Conservation (phyloP, 2,797 vertebrate genomes). For the Rhinatrema bivittatum region DNA sequence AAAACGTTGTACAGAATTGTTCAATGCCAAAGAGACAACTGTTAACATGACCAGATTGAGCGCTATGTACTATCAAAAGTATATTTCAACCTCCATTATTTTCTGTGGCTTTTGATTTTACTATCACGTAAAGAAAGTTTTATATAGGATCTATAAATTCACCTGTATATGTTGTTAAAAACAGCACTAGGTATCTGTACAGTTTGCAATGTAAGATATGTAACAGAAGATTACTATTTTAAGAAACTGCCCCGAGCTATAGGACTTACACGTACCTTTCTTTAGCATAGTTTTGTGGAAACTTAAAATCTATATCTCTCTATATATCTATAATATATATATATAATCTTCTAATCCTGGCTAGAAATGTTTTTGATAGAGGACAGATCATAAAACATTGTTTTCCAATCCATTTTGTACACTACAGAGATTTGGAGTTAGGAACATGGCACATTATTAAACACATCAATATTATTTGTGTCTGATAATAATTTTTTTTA, state of each 20-base stretch:
- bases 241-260: slow-evolving; percentile 44
- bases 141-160: slow-evolving; percentile 55
- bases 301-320: slow-evolving; percentile 34
- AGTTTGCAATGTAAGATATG: slow-evolving; percentile 69
- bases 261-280: slow-evolving; percentile 46
- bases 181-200: slow-evolving; percentile 63
- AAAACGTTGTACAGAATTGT: slow-evolving; percentile 58
- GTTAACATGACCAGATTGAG: slow-evolving; percentile 49
- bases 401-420: slow-evolving; percentile 28
- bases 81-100: slow-evolving; percentile 52
- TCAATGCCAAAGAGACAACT: slow-evolving; percentile 75
- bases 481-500: slow-evolving; percentile 49
- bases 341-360: slow-evolving; percentile 51
- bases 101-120: slow-evolving; percentile 65
- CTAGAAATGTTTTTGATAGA: slow-evolving; percentile 52
- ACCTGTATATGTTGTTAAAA: slow-evolving; percentile 62
- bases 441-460: slow-evolving; percentile 40
- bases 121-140: slow-evolving; percentile 53
- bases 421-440: slow-evolving; percentile 41
- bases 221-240: slow-evolving; percentile 63
- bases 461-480: slow-evolving; percentile 40
- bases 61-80: slow-evolving; percentile 55
- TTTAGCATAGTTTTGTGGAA: slow-evolving; percentile 57
- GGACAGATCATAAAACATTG: slow-evolving; percentile 34
- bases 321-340: slow-evolving; percentile 33